phyloP scores from a whole-genome alignment of 1,140 invertebrate genomes.

The Drosophila athabasca region DNA sequence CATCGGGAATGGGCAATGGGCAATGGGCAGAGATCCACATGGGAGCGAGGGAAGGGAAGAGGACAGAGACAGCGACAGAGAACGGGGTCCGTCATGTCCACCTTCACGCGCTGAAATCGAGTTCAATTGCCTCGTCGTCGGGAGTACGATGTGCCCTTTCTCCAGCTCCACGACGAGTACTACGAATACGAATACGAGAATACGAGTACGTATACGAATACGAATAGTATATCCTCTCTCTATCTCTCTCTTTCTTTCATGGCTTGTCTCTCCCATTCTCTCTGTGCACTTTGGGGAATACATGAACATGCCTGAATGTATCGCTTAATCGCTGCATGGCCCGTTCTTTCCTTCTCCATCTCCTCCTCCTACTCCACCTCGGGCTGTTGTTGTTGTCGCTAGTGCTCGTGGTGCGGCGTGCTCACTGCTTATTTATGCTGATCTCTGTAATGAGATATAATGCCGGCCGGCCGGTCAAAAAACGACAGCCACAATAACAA shows the following conservation, averaged over 20 bases:
- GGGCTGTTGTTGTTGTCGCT: slow-evolving; percentile 29
- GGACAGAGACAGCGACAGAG: slow-evolving; percentile 18
- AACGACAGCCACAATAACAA: slow-evolving; percentile 42
- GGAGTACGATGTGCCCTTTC: slow-evolving; percentile 58
- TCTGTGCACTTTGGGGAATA: slow-evolving; percentile 50
- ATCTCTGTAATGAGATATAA: slow-evolving; percentile 82
- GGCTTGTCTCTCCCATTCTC: slow-evolving; percentile 5
- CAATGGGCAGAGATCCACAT: slow-evolving; percentile 11
- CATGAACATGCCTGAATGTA: slow-evolving; percentile 62
- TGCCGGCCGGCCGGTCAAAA: slow-evolving; percentile 65
- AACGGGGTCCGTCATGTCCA: slow-evolving; percentile 67
- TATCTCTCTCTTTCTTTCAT: slow-evolving; percentile 8
- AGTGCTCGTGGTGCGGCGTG: slow-evolving; percentile 49
- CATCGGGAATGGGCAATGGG: slow-evolving; percentile 1
- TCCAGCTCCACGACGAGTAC: slow-evolving; percentile 12
- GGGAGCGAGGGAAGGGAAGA: background rate
- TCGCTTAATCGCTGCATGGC: slow-evolving; percentile 69
- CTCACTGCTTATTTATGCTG: slow-evolving; percentile 80
- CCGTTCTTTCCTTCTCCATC: slow-evolving; percentile 7
- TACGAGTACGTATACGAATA: too few species aligned
- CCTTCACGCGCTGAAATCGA: slow-evolving; percentile 70
- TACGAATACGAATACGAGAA: too few species aligned
- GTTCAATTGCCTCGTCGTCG: slow-evolving; percentile 67
- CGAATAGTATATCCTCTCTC: background rate
- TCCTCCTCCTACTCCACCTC: slow-evolving; percentile 1